phyloP scores from a whole-genome alignment of 2,113 vertebrate genomes.

The Podocnemis expansa region DNA sequence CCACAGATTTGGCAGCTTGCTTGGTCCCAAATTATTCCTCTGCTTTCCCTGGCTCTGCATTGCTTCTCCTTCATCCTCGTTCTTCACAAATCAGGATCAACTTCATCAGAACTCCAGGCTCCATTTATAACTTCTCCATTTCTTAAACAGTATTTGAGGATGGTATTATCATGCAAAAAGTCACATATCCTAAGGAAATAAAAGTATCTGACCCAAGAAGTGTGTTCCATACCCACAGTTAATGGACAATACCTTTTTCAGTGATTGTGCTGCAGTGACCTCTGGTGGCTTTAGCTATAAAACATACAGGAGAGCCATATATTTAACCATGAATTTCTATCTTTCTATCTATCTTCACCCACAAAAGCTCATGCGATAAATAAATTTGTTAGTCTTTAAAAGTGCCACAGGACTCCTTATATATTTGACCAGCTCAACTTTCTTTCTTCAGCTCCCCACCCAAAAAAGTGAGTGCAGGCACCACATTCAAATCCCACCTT shows the following conservation, averaged over 20 bases:
- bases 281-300: not conserved
- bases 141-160: not conserved
- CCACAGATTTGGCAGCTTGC: not conserved
- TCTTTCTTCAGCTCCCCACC: rapidly evolving
- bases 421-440: rapidly evolving
- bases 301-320: rapidly evolving
- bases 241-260: not conserved
- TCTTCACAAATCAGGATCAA: not conserved
- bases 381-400: no score
- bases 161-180: not conserved
- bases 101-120: not conserved
- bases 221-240: not conserved
- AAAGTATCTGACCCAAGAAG: not conserved
- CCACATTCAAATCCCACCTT: rapidly evolving
- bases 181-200: not conserved
- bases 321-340: no score
- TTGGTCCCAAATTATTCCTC: not conserved
- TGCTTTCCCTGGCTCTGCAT: not conserved
- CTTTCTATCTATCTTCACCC: no score
- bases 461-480: rapidly evolving
- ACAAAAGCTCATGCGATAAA: no score
- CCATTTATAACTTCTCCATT: not conserved
- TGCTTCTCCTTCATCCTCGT: not conserved
- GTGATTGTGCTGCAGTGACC: not conserved
- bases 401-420: no score